A percentile compares a stretch with the other conserved stretches of the same genome.
These are phyloP conservation scores for Ginglymostoma cirratum DNA, from an alignment of 2,113 vertebrate species.

Conservation along the genomic window DNA sequence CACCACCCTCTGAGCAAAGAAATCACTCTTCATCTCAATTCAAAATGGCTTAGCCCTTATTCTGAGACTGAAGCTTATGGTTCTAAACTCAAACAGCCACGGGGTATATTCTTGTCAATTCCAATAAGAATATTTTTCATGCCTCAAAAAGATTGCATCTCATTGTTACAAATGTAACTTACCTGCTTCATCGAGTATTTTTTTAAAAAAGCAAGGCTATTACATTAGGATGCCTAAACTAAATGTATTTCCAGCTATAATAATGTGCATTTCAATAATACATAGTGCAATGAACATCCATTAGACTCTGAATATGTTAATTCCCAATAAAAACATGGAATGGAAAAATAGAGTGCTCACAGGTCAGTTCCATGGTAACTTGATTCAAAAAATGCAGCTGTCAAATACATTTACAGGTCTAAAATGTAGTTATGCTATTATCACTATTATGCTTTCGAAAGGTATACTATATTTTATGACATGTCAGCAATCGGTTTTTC, in stretches of 20 bases:
- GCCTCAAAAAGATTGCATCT: too few relatives aligned
- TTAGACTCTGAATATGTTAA: neutral
- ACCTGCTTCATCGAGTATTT: too few relatives aligned
- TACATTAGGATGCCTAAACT: neutral
- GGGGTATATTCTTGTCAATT: too few relatives aligned
- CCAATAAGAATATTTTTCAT: too few relatives aligned
- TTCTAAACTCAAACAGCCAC: too few relatives aligned
- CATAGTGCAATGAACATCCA: neutral
- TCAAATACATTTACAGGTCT: neutral
- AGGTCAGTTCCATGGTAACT: neutral
- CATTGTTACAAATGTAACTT: too few relatives aligned
- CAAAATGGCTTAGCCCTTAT: too few relatives aligned
- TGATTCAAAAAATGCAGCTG: neutral
- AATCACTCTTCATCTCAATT: too few relatives aligned
- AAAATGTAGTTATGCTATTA: neutral
- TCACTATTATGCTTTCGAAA: neutral
- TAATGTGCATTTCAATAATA: neutral
- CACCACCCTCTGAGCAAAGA: too few relatives aligned
- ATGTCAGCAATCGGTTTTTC: neutral
- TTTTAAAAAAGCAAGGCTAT: neutral
- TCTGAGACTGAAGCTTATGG: too few relatives aligned
- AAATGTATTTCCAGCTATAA: neutral
- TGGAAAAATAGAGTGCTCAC: neutral
- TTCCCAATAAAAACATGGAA: neutral
- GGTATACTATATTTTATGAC: neutral